Evolutionary conservation across 2,888 invertebrate species (phyloP), one percentile per base, ranked within the genome.

Genomic region (Chrysina gloriosa): DNA sequence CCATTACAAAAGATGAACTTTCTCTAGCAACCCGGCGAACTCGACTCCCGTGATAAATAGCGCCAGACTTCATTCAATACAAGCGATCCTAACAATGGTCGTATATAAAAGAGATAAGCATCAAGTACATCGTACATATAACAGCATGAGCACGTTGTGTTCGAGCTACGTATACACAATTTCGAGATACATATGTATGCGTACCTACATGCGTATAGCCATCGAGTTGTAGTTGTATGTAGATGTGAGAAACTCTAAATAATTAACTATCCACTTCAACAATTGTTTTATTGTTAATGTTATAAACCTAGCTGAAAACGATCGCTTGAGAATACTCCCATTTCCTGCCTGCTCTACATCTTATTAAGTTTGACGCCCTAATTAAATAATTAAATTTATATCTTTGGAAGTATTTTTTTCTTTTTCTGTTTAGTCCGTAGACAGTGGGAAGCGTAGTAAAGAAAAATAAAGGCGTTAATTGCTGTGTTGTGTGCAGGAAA

Each of bases 241-340:
- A 36, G 36, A 36, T 36, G 36, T n/a, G 36, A 36, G 36, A 36
- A 36, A 14, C 36, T 48, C 25, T 11, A 48, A 11, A 48, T 48
- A 48, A 48, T 48, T 48, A 48, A 48, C 23, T n/a, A 48, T 48
- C 14, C 25, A 48, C 48, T 48, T 11, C 23, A 25, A 48, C 48
- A 3, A 25, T 19, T 11, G 25, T n/a, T 25, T 48, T 39, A 39
- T 39, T 48, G 48, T 48, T 48, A 23, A 11, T 48, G 9, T 23
- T 48, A n/a, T 14, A 48, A 4, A n/a, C 25, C 23, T 25, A 7
- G 11, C n/a, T 11, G 11, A 11, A 7, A 11, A 21, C 23, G 25
- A 48, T 19, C 5, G 23, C 48, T 48, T 25, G 48, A 48, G 48
- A 25, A 25, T 48, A 25, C 25, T 48, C 48, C 14, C 25, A 27